phyloP scores from a whole-genome alignment of 2,797 vertebrate species.

The Chrysolophus pictus region DNA sequence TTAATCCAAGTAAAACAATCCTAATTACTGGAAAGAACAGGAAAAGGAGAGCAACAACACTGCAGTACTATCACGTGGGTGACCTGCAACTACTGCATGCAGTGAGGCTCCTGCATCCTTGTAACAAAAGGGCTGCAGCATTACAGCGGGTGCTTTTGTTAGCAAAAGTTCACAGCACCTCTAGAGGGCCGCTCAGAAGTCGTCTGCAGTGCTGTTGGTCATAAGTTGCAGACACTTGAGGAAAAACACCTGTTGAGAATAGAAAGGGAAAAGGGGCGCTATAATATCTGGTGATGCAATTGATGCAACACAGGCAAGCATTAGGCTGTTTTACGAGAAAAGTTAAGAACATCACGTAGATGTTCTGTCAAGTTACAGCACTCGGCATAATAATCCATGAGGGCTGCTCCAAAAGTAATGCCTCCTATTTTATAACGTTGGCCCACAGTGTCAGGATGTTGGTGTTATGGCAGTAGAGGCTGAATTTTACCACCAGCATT shows the following conservation, averaged over 20 bases:
- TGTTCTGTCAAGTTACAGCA: background rate
- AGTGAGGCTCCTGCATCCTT: background rate
- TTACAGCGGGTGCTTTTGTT: background rate
- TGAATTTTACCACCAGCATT: too few relatives aligned
- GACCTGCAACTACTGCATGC: background rate
- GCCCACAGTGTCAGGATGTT: too few relatives aligned
- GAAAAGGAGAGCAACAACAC: background rate
- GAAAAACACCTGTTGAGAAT: background rate
- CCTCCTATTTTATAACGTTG: too few relatives aligned
- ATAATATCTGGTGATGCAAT: background rate
- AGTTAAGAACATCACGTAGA: background rate
- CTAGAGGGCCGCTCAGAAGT: background rate
- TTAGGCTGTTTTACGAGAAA: background rate
- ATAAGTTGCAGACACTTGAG: background rate
- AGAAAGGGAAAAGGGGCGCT: background rate
- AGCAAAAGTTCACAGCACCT: background rate
- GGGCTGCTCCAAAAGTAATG: too few relatives aligned
- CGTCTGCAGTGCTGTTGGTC: slow-evolving; percentile 1
- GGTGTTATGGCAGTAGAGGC: too few relatives aligned
- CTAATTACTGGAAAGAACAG: background rate
- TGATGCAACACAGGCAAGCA: background rate
- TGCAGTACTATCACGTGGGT: background rate
- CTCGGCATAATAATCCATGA: background rate
- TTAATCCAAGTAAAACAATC: background rate
- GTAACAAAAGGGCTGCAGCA: background rate